phyloP scores from a whole-genome alignment of 2,888 invertebrate species.

The Meandrusa payeni region DNA sequence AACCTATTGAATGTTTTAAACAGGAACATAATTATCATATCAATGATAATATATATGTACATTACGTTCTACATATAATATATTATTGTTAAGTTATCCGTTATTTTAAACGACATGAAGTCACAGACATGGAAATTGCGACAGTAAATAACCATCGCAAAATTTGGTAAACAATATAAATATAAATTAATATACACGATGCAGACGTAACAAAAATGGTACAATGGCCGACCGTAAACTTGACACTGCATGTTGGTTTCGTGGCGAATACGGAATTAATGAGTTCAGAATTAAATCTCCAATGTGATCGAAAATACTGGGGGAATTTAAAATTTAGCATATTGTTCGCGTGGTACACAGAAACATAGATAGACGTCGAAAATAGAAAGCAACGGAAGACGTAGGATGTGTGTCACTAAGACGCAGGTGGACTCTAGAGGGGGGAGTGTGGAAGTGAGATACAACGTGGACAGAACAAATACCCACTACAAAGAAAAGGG shows the following conservation, averaged over 20 bases:
- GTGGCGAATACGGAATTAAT: slow-evolving; percentile 27
- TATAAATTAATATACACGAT: too few relatives aligned
- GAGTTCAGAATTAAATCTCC: slow-evolving; percentile 21
- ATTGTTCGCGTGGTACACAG: slow-evolving; percentile 33
- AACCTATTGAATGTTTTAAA: too few relatives aligned
- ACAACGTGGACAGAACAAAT: slow-evolving; percentile 48
- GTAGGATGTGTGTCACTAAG: slow-evolving; percentile 64
- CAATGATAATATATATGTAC: too few relatives aligned
- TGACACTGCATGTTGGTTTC: slow-evolving; percentile 35
- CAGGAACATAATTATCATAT: too few relatives aligned
- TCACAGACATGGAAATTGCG: too few relatives aligned
- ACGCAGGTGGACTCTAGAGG: slow-evolving; percentile 62
- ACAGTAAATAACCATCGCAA: too few relatives aligned
- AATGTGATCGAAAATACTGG: slow-evolving; percentile 1
- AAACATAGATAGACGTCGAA: slow-evolving; percentile 62
- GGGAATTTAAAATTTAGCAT: slow-evolving; percentile 2
- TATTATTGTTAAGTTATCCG: too few relatives aligned
- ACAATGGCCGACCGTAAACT: slow-evolving; percentile 52
- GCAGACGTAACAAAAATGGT: slow-evolving; percentile 13
- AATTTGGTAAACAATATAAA: too few relatives aligned
- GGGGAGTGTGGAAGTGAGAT: slow-evolving; percentile 52
- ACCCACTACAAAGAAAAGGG: slow-evolving; percentile 57
- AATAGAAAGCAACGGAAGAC: slow-evolving; percentile 77
- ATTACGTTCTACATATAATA: too few relatives aligned
- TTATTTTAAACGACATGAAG: too few relatives aligned